phyloP scores from a whole-genome alignment of 2,113 vertebrate species.

The Onychostruthus taczanowskii region DNA sequence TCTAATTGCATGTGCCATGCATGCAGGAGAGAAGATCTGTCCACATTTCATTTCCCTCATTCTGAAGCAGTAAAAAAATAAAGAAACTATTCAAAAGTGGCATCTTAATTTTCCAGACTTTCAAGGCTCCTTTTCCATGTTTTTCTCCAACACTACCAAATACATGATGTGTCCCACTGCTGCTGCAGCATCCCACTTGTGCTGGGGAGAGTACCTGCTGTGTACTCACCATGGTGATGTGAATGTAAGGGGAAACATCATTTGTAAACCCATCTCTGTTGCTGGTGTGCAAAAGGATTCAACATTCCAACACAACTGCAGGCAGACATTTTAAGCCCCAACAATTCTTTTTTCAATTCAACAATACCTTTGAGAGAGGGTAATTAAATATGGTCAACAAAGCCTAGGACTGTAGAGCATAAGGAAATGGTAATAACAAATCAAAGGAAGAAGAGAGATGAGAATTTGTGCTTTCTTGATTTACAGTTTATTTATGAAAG shows the following conservation, averaged over 20 bases:
- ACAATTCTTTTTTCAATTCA: too few relatives aligned
- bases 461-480: neutral
- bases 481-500: neutral
- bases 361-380: neutral
- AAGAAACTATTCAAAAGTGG: neutral
- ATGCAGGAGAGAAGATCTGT: neutral
- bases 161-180: neutral
- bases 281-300: neutral
- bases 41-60: neutral
- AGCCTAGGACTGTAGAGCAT: neutral
- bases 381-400: neutral
- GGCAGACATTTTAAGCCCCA: neutral
- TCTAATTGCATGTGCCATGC: neutral
- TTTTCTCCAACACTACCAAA: neutral
- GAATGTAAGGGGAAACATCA: neutral
- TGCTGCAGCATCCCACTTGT: neutral
- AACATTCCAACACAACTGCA: neutral
- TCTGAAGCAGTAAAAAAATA: neutral
- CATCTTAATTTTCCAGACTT: neutral
- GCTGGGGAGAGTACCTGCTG: neutral
- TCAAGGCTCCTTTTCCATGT: neutral
- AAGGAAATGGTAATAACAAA: neutral
- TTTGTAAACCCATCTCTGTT: neutral
- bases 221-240: neutral
- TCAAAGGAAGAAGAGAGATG: neutral